These are phyloP conservation scores for Dastarcus helophoroides DNA, from an alignment of 2,888 invertebrate species.

Conservation along the genomic window DNA sequence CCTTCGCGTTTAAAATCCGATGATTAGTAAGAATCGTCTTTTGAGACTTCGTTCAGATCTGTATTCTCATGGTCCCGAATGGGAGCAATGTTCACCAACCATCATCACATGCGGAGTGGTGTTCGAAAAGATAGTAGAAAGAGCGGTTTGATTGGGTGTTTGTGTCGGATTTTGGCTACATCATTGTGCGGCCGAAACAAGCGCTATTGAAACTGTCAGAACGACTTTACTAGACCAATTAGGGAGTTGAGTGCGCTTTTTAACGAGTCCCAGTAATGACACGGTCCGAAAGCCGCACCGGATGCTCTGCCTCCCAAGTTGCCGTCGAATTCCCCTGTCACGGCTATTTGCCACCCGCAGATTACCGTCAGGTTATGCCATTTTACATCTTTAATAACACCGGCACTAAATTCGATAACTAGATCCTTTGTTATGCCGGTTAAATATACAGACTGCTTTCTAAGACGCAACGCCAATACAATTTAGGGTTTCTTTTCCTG, in stretches of 20 bases:
- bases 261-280: conserved; percentile 33
- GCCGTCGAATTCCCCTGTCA: conserved; percentile 23
- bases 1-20: no score
- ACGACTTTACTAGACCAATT: conserved; percentile 30
- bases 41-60: no score
- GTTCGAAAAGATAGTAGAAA: no score
- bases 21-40: no score
- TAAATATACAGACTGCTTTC: no score
- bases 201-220: conserved; percentile 26
- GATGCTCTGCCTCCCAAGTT: conserved; percentile 30
- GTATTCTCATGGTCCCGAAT: no score
- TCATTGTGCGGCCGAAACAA: conserved; percentile 24
- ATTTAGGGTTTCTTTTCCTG: no score
- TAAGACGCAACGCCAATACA: no score
- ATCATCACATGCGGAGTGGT: no score
- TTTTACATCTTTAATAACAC: conserved; percentile 23
- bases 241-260: conserved; percentile 31
- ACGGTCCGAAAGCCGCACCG: conserved; percentile 30
- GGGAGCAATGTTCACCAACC: no score
- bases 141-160: conserved; percentile 10
- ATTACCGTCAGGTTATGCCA: conserved; percentile 22
- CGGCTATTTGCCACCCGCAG: conserved; percentile 31
- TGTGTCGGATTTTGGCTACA: conserved; percentile 19
- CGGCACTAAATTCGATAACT: no score
- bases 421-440: no score